Conservation (phyloP, 2,797 vertebrate genomes). For the Crocodylus rhombifer region DNA sequence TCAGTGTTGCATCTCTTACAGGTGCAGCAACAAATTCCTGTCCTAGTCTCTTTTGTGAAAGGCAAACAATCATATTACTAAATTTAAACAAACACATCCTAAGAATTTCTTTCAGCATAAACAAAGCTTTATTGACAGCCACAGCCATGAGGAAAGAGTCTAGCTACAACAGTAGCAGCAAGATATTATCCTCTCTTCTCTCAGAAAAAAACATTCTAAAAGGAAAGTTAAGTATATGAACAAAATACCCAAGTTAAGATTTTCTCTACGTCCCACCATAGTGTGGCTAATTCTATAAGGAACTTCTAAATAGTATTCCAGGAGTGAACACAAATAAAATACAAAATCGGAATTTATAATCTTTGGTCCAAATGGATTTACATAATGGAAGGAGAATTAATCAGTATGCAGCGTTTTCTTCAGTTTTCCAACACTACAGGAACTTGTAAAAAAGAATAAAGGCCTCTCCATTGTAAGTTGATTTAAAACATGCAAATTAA, state of each 20-base stretch:
- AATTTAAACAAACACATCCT: not conserved
- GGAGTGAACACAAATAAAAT: no score
- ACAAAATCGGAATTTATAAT: not conserved
- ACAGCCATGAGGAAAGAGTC: not conserved
- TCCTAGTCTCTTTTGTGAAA: not conserved
- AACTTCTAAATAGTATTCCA: not conserved
- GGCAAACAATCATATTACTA: not conserved
- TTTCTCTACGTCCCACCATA: not conserved
- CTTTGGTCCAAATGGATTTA: not conserved
- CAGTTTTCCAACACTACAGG: not conserved
- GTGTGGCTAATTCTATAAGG: not conserved
- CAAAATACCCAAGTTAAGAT: not conserved
- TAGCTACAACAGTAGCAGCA: not conserved
- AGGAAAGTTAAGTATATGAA: not conserved
- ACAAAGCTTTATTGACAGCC: not conserved
- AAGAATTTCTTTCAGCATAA: not conserved
- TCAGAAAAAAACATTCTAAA: not conserved
- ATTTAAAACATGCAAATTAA: not conserved
- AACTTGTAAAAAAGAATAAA: conserved; percentile 1
- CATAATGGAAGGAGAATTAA: not conserved
- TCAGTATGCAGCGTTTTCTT: not conserved
- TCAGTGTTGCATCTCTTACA: not conserved
- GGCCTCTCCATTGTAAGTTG: not conserved
- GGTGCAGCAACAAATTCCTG: not conserved
- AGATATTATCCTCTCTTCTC: not conserved